Conservation (phyloP, 1,140 invertebrate genomes). For the Saccostrea echinata region DNA sequence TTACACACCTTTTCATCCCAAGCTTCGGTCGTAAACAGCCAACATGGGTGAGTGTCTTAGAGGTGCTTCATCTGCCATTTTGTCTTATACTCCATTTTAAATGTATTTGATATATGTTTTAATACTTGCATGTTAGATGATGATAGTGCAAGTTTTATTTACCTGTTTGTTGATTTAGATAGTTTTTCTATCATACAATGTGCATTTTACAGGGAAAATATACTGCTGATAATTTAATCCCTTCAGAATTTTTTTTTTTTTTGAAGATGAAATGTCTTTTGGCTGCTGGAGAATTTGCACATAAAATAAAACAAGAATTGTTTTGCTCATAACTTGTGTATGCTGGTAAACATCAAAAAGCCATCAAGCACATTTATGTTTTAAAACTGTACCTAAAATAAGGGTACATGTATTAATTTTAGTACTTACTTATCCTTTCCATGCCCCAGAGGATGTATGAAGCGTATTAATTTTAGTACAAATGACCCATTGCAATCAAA, state of each 20-base stretch:
- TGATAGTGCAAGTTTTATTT: no score
- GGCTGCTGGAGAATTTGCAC: background rate
- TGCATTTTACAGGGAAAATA: background rate
- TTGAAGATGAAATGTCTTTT: background rate
- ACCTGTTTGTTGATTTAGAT: background rate
- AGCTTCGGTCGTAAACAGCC: slow-evolving; percentile 3
- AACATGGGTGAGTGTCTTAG: slow-evolving; percentile 23
- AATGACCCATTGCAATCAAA: no score
- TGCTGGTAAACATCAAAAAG: background rate
- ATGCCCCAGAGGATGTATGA: no score
- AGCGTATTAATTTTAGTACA: no score
- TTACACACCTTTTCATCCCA: background rate
- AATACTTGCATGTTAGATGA: no score
- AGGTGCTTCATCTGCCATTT: background rate
- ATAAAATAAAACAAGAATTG: background rate
- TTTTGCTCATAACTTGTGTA: background rate
- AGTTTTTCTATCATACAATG: background rate
- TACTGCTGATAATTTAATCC: no score
- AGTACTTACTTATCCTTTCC: no score
- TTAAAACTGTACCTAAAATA: no score
- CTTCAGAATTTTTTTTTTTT: background rate
- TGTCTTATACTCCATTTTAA: background rate
- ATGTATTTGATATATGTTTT: background rate
- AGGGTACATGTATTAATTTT: no score
- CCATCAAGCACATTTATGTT: no score